A percentile compares a stretch with the other conserved stretches of the same genome.
These are phyloP conservation scores for Seriola quinqueradiata DNA, from an alignment of 2,113 vertebrate species.

Conservation along the genomic window DNA sequence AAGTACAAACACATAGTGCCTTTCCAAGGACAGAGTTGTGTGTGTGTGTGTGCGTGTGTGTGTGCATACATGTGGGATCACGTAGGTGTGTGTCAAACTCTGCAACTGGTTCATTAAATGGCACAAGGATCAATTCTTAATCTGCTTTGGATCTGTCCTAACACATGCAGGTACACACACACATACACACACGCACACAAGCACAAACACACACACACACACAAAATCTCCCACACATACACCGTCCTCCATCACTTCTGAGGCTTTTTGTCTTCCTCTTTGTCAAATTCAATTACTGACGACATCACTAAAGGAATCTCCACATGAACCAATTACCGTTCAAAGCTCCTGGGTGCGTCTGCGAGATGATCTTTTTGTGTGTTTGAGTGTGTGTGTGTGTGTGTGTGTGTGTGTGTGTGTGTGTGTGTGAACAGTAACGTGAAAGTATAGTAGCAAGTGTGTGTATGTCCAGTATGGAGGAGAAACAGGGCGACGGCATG, in stretches of 20 bases:
- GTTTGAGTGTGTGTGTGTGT: neutral
- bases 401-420: neutral
- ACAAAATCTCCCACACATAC: neutral
- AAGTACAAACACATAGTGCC: neutral
- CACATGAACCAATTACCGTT: conserved; percentile 53
- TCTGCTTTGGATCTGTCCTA: conserved; percentile 55
- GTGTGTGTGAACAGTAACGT: conserved; percentile 1
- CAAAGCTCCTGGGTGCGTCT: conserved; percentile 39
- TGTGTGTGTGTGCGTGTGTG: conserved; percentile 4
- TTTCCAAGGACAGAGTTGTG: conserved; percentile 42
- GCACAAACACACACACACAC: conserved; percentile 4
- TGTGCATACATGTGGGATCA: conserved; percentile 28
- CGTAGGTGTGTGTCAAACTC: conserved; percentile 55
- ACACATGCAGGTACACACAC: conserved; percentile 41
- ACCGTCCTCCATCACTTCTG: conserved; percentile 6
- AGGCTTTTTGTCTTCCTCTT: conserved; percentile 62
- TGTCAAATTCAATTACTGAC: conserved; percentile 73
- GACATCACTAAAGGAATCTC: conserved; percentile 67
- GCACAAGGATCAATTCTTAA: conserved; percentile 72
- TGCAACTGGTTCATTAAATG: conserved; percentile 71
- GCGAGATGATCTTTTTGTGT: conserved; percentile 37
- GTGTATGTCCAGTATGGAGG: neutral
- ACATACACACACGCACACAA: conserved; percentile 14
- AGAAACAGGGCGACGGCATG: neutral
- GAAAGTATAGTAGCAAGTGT: neutral